These are phyloP conservation scores for Semicossyphus pulcher DNA, from an alignment of 2,113 vertebrate species.

Conservation along the genomic window DNA sequence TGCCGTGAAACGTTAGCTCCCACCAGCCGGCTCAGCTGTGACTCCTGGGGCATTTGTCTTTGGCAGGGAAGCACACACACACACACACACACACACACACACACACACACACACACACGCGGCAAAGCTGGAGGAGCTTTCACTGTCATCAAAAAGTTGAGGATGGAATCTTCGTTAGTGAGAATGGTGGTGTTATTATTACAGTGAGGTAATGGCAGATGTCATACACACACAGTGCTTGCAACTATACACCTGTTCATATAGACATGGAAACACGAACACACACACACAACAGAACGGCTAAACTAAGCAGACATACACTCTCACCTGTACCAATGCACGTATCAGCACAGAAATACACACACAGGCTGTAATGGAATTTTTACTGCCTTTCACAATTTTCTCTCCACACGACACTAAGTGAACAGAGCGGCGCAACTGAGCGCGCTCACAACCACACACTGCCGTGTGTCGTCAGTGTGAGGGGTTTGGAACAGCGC, in stretches of 20 bases:
- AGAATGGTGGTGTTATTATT: constrained; percentile 72
- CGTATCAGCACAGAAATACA: not conserved
- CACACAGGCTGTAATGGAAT: constrained; percentile 18
- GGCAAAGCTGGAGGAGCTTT: constrained; percentile 39
- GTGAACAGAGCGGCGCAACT: not conserved
- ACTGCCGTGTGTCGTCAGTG: not conserved
- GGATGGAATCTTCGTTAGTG: constrained; percentile 64
- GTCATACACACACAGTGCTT: constrained; percentile 44
- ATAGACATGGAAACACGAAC: constrained; percentile 1
- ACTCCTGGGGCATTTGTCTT: constrained; percentile 48
- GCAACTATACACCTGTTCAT: constrained; percentile 28
- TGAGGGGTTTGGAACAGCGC: constrained; percentile 1
- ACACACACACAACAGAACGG: not conserved
- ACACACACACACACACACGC: no score
- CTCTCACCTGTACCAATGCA: not conserved
- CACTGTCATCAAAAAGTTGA: constrained; percentile 56
- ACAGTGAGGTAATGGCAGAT: constrained; percentile 74
- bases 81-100: constrained; percentile 28
- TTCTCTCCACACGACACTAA: not conserved
- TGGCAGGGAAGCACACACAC: constrained; percentile 42
- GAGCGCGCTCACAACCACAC: constrained; percentile 16
- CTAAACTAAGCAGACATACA: not conserved
- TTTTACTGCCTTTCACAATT: constrained; percentile 34
- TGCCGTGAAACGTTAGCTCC: constrained; percentile 53
- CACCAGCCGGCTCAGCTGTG: constrained; percentile 55